Conservation (phyloP, 2,113 vertebrate species). For the Anhinga anhinga region DNA sequence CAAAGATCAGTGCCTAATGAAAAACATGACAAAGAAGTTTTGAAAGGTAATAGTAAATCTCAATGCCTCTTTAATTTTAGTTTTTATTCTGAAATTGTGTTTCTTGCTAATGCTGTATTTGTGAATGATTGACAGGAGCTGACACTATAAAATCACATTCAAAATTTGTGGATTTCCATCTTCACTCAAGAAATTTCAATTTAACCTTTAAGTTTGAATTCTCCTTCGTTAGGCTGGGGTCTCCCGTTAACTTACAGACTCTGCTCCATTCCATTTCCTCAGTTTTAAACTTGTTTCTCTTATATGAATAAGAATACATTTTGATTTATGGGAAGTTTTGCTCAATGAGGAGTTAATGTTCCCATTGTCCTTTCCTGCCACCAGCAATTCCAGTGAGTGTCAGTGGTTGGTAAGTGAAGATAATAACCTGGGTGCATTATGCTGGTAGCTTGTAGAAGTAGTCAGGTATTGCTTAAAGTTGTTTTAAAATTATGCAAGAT, state of each 20-base stretch:
- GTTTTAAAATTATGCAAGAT: not conserved
- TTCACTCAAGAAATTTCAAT: not conserved
- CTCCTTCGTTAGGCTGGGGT: not conserved
- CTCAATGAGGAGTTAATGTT: not conserved
- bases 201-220: not conserved
- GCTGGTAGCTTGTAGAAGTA: not conserved
- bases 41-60: not conserved
- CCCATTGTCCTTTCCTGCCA: not conserved
- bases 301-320: not conserved
- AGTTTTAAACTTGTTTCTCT: not conserved
- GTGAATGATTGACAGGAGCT: not conserved
- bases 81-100: not conserved
- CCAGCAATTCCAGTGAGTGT: not conserved
- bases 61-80: not conserved
- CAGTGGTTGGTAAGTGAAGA: not conserved
- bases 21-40: not conserved
- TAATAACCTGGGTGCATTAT: not conserved
- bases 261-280: not conserved
- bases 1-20: not conserved
- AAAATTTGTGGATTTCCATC: not conserved
- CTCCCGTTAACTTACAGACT: not conserved
- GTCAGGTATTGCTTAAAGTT: not conserved
- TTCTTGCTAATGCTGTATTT: not conserved
- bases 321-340: not conserved
- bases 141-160: not conserved